Percentiles rank a stretch among this genome's conserved stretches.
These are phyloP conservation scores for Hemithea aestivaria DNA, from an alignment of 2,888 invertebrate genomes.

Conservation along the genomic window DNA sequence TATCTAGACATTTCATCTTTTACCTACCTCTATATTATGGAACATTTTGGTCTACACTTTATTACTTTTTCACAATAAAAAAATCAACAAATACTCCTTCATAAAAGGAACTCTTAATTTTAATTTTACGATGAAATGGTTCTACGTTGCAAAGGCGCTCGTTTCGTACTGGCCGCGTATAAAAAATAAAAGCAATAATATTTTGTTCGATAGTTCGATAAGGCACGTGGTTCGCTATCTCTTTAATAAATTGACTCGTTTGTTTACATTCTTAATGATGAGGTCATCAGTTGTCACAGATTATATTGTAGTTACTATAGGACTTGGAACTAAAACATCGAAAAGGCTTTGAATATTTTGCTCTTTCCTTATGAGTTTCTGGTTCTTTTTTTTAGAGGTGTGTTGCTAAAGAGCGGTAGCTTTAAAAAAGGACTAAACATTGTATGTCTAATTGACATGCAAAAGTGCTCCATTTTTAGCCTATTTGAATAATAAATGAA, in stretches of 20 bases:
- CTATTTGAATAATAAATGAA: too few relatives aligned
- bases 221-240: constrained; percentile 26
- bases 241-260: constrained; percentile 30
- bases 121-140: constrained; percentile 5
- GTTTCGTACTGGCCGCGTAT: not conserved
- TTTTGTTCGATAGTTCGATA: too few relatives aligned
- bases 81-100: not conserved
- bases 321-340: too few relatives aligned
- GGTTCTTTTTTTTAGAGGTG: too few relatives aligned
- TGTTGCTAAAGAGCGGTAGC: too few relatives aligned
- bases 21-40: too few relatives aligned
- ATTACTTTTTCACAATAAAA: constrained; percentile 4
- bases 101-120: not conserved
- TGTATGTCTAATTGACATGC: too few relatives aligned
- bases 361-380: too few relatives aligned
- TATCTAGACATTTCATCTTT: too few relatives aligned
- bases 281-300: constrained; percentile 10
- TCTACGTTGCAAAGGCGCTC: not conserved
- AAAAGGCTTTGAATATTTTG: too few relatives aligned
- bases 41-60: not conserved
- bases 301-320: not conserved
- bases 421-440: too few relatives aligned
- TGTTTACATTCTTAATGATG: constrained; percentile 20
- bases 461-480: too few relatives aligned
- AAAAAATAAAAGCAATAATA: constrained; percentile 23